Percentiles rank a stretch among this genome's conserved stretches.
phyloP scores from a whole-genome alignment of 2,113 vertebrate species.

The Pterophyllum scalare region DNA sequence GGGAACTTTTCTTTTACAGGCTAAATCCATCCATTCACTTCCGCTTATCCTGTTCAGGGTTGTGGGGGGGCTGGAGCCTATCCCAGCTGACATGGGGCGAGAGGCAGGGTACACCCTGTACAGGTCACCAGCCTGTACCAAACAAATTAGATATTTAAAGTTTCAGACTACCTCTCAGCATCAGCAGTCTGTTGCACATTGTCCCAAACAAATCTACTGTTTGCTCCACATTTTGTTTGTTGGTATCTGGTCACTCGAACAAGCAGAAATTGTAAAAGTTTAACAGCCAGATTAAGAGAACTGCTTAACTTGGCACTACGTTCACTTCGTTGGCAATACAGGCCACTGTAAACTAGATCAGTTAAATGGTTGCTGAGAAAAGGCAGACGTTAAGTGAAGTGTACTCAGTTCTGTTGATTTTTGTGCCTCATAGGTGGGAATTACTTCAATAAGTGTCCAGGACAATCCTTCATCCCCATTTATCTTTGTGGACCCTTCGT shows the following conservation, averaged over 20 bases:
- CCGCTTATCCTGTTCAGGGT: too few relatives aligned
- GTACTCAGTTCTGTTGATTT: background rate
- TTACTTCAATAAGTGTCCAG: conserved; percentile 62
- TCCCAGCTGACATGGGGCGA: too few relatives aligned
- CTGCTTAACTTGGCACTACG: accelerated
- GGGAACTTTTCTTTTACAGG: background rate
- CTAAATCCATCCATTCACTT: too few relatives aligned
- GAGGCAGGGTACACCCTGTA: too few relatives aligned
- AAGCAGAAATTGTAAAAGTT: background rate
- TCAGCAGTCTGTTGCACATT: background rate
- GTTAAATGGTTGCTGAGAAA: background rate
- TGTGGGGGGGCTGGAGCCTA: too few relatives aligned
- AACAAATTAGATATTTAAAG: background rate
- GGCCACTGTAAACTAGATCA: background rate
- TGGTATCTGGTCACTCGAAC: accelerated
- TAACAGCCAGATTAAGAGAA: accelerated
- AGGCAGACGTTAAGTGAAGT: accelerated
- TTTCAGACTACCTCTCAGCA: background rate
- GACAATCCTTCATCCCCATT: conserved; percentile 68
- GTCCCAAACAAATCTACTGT: background rate
- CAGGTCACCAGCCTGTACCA: too few relatives aligned
- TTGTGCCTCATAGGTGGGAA: conserved; percentile 42
- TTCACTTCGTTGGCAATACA: background rate
- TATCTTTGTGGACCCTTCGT: conserved; percentile 27
- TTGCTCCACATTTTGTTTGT: background rate